Evolutionary conservation across 2,888 invertebrate genomes (phyloP), one percentile per base, ranked within the genome.

Genomic region (Protophormia terraenovae): DNA sequence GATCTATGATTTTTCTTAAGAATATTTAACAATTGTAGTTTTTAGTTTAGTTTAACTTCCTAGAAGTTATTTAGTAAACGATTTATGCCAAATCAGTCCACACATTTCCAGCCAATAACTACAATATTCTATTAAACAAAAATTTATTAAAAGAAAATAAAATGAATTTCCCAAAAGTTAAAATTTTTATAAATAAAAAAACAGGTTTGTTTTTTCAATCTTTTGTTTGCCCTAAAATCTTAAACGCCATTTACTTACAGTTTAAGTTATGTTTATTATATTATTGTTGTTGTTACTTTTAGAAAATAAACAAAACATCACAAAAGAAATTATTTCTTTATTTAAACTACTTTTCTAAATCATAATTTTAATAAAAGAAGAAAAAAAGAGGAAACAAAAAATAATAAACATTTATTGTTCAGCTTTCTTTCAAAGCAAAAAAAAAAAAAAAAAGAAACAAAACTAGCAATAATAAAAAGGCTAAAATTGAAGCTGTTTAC

Each of bases 281-380:
- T 53, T n/a, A 4, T 14, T 72, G 38, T 58, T 58, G 41, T 24
- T 71, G 29, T 50, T 32, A 41, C n/a, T 32, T 60, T 60, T 19
- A 41, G 19, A 62, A 45, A 32, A n/a, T n/a, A n/a, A 24, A 45
- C 35, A 35, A 47, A n/a, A n/a, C n/a, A n/a, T n/a, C n/a, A 62
- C 35, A 64, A 22, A 22, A 76, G 14, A 73, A 47, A 53, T 19
- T 5, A 29, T 66, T 53, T 29, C 22, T 58, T 35, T 29, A 32
- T 24, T 47, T 67, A 67, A 77, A 22, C 77, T 67, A 77, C 67
- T 67, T 77, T 77, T 77, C 16, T 12, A 58, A 53, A 10, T 27
- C 12, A 22, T 55, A 66, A 76, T 53, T 76, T 76, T 47, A 50
- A 14, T 14, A 19, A 47, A 3, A 12, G 12, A 22, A 19, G 22